phyloP scores from a whole-genome alignment of 2,888 invertebrate species.

The Ochropacha duplaris region DNA sequence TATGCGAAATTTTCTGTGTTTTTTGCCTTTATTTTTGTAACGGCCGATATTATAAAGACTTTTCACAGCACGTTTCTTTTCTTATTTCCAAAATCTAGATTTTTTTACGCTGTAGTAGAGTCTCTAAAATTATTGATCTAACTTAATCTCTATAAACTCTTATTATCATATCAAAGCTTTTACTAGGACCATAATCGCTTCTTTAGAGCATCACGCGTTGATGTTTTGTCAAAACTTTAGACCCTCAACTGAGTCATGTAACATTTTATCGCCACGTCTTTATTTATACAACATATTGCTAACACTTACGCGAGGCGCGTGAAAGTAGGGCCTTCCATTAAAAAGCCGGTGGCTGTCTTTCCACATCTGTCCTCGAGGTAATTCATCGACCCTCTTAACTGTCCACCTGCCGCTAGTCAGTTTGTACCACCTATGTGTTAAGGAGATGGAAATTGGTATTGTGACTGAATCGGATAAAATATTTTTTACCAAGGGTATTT shows the following conservation, averaged over 20 bases:
- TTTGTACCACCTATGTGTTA: conserved; percentile 13
- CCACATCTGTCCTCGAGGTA: conserved; percentile 23
- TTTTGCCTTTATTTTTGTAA: no score
- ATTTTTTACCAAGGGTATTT: background rate
- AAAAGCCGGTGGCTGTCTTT: conserved; percentile 15
- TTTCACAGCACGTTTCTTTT: no score
- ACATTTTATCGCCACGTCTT: background rate
- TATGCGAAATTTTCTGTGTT: no score
- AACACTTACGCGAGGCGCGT: conserved; percentile 8
- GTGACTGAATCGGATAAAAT: background rate
- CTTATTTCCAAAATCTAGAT: background rate
- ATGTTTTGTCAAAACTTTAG: background rate
- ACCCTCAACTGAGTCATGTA: background rate
- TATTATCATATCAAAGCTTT: background rate
- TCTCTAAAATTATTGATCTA: background rate
- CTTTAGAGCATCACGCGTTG: background rate
- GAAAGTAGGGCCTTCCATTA: conserved; percentile 27
- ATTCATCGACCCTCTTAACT: conserved; percentile 53
- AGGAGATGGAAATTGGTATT: conserved; percentile 10
- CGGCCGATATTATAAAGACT: no score
- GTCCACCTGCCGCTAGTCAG: conserved; percentile 62
- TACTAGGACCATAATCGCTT: background rate
- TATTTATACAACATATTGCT: conserved; percentile 1
- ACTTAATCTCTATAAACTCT: background rate
- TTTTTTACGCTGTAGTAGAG: background rate